These are phyloP conservation scores for Falcunculus frontatus DNA, from an alignment of 2,113 vertebrate species.

Conservation along the genomic window DNA sequence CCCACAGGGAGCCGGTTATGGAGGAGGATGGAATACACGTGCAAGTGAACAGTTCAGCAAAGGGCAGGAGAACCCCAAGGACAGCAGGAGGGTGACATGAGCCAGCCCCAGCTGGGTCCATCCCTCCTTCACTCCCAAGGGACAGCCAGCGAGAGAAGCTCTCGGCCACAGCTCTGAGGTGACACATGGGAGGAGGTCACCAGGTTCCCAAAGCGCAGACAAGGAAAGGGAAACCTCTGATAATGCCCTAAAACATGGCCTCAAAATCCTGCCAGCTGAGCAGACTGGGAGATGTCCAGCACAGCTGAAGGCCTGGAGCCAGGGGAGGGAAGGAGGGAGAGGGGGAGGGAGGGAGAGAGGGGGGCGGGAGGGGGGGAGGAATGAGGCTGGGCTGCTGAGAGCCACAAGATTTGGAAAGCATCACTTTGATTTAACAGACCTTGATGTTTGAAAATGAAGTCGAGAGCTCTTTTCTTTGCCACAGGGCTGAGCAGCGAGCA, in stretches of 20 bases:
- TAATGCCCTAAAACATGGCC: accelerated
- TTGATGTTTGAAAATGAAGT: not conserved
- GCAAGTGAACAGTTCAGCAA: not conserved
- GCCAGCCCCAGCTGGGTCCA: no score
- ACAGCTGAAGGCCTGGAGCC: not conserved
- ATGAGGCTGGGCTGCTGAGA: not conserved
- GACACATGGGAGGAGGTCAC: accelerated
- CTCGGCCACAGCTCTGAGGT: accelerated
- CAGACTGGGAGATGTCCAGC: not conserved
- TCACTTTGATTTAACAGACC: not conserved
- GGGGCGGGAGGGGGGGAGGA: not conserved
- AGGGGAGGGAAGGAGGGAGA: not conserved
- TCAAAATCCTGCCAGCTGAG: not conserved
- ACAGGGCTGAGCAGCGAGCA: not conserved
- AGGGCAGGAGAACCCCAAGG: not conserved
- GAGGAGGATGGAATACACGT: no score
- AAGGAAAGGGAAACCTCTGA: not conserved
- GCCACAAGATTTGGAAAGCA: not conserved
- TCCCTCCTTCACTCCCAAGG: accelerated
- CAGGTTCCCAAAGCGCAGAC: accelerated
- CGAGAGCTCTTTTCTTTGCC: not conserved
- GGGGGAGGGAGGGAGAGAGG: not conserved
- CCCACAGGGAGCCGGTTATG: accelerated
- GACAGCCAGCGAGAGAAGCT: not conserved
- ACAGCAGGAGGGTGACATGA: not conserved